Evolutionary conservation across 2,113 vertebrate species (phyloP).

Genomic region (Mustela nigripes): DNA sequence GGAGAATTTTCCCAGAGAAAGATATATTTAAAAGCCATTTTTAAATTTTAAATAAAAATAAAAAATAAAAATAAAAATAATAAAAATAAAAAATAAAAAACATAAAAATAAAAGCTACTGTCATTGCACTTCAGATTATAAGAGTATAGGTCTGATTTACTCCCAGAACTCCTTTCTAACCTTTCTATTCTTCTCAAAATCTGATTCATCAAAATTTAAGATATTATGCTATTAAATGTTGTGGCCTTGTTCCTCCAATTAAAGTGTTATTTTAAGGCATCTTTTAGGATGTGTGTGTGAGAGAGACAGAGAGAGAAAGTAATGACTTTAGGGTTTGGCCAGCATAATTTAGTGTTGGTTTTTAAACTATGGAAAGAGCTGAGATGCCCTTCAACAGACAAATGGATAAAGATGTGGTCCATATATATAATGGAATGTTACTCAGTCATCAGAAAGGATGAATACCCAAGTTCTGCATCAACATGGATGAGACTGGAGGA

Average conservation of each 20-base stretch:
- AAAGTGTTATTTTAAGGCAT: slow-evolving; percentile 26
- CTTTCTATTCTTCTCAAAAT: slow-evolving; percentile 30
- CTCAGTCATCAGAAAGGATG: too few relatives aligned
- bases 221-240: background rate
- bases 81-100: too few relatives aligned
- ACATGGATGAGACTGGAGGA: too few relatives aligned
- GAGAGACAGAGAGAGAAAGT: background rate
- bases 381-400: too few relatives aligned
- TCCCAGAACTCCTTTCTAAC: background rate
- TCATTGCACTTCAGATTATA: background rate
- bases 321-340: background rate
- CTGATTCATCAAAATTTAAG: slow-evolving; percentile 21
- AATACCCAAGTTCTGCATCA: too few relatives aligned
- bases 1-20: slow-evolving; percentile 57
- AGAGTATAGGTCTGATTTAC: background rate
- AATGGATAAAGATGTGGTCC: too few relatives aligned
- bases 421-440: too few relatives aligned
- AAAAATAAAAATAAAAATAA: background rate
- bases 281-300: background rate
- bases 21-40: slow-evolving; percentile 41
- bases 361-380: background rate
- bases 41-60: slow-evolving; percentile 35
- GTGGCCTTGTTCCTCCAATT: background rate
- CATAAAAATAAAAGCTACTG: background rate
- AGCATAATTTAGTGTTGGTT: background rate